Conservation (phyloP, 2,888 invertebrate genomes). For the Teleogryllus oceanicus region DNA sequence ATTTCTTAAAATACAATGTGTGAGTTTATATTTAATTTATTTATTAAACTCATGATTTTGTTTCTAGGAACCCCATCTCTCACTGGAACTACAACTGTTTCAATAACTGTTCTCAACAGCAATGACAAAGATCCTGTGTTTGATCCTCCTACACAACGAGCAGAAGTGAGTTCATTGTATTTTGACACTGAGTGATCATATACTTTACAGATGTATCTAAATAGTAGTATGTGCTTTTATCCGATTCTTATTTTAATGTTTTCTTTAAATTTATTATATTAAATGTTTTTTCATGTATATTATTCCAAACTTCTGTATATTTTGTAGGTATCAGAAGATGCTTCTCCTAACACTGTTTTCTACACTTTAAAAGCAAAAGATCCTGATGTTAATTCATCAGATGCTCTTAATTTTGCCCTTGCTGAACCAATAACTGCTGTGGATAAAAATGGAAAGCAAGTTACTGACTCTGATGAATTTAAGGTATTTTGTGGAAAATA, state of each 20-base stretch:
- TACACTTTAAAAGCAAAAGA: constrained; percentile 71
- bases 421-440: constrained; percentile 72
- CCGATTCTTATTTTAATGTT: no score
- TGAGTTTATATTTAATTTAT: background rate
- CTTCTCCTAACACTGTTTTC: constrained; percentile 65
- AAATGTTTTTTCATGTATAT: background rate
- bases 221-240: no score
- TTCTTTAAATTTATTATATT: background rate
- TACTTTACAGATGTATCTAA: background rate
- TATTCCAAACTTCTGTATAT: constrained; percentile 24
- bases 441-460: constrained; percentile 78
- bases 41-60: background rate
- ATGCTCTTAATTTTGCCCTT: constrained; percentile 63
- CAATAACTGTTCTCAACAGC: constrained; percentile 75
- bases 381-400: constrained; percentile 70
- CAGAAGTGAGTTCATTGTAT: constrained; percentile 56
- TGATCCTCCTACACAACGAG: constrained; percentile 71
- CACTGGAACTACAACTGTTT: constrained; percentile 76
- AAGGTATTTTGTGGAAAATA: constrained; percentile 42
- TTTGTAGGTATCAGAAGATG: constrained; percentile 69
- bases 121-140: constrained; percentile 87
- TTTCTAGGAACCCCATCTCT: constrained; percentile 68
- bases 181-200: background rate
- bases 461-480: constrained; percentile 46
- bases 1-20: background rate